Evolutionary conservation across 2,797 vertebrate genomes (phyloP).

Genomic region (Cichlasoma orientale): DNA sequence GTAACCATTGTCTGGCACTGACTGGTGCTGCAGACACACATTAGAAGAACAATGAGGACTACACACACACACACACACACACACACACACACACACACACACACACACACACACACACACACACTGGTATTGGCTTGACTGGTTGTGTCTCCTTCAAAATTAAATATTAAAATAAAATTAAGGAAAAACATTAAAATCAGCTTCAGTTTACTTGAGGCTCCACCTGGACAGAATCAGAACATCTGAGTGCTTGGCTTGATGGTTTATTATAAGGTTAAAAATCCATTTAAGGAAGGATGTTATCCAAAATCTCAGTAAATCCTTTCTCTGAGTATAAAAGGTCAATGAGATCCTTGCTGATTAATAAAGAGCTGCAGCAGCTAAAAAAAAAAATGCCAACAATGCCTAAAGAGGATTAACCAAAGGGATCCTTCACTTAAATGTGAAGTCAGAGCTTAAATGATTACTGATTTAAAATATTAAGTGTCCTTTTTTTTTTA

Average conservation of each 20-base stretch:
- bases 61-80: neutral
- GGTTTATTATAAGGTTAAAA: constrained; percentile 9
- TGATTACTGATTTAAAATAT: neutral
- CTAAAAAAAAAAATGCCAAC: neutral
- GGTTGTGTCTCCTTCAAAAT: neutral
- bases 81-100: neutral
- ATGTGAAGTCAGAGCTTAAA: neutral
- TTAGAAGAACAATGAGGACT: constrained; percentile 21
- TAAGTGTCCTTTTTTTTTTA: too few relatives aligned
- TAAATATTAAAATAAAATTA: neutral
- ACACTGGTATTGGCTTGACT: neutral
- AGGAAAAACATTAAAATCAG: neutral
- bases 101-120: neutral
- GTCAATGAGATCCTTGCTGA: constrained; percentile 6
- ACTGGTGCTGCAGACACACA: constrained; percentile 41
- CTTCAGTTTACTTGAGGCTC: neutral
- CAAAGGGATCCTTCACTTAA: neutral
- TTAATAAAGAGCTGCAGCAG: constrained; percentile 12
- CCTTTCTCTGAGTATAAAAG: neutral
- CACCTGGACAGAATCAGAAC: neutral
- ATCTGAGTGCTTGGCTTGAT: neutral
- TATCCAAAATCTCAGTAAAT: constrained; percentile 13
- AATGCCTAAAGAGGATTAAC: neutral
- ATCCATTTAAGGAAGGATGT: neutral
- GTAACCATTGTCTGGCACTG: constrained; percentile 48